Conservation (phyloP, 2,888 invertebrate genomes). For the Pseudoips prasinana region DNA sequence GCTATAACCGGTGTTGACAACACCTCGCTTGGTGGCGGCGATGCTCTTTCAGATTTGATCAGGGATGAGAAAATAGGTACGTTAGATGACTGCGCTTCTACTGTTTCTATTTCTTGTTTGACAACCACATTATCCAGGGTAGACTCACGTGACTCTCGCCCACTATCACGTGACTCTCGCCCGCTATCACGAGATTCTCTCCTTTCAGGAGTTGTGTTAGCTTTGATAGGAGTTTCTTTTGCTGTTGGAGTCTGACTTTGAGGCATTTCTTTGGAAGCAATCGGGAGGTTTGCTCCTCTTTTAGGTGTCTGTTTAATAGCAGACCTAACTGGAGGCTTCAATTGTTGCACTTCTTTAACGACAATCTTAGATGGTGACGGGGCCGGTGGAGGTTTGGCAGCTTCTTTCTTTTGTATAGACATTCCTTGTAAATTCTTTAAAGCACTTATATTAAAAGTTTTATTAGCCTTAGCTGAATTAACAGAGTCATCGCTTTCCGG, state of each 20-base stretch:
- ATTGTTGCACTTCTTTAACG: conserved; percentile 34
- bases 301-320: conserved; percentile 72
- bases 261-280: conserved; percentile 36
- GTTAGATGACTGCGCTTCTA: conserved; percentile 37
- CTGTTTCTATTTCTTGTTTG: conserved; percentile 58
- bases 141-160: conserved; percentile 41
- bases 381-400: conserved; percentile 35
- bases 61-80: conserved; percentile 58
- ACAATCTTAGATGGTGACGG: conserved; percentile 32
- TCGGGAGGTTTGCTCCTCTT: conserved; percentile 51
- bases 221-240: conserved; percentile 10
- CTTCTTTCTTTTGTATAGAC: conserved; percentile 41
- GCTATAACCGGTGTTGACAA: conserved; percentile 55
- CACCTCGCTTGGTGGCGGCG: conserved; percentile 45
- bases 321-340: conserved; percentile 50
- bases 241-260: conserved; percentile 27
- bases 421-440: conserved; percentile 48
- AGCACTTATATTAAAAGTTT: conserved; percentile 15
- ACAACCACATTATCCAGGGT: conserved; percentile 55
- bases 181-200: not conserved
- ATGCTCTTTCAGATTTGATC: conserved; percentile 65
- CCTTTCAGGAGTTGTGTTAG: conserved; percentile 33
- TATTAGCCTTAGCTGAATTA: conserved; percentile 10
- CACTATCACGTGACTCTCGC: conserved; percentile 40
- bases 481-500: conserved; percentile 49